Percentiles rank a stretch among this genome's conserved stretches.
phyloP scores from a whole-genome alignment of 2,113 vertebrate genomes.

The Cygnus atratus region DNA sequence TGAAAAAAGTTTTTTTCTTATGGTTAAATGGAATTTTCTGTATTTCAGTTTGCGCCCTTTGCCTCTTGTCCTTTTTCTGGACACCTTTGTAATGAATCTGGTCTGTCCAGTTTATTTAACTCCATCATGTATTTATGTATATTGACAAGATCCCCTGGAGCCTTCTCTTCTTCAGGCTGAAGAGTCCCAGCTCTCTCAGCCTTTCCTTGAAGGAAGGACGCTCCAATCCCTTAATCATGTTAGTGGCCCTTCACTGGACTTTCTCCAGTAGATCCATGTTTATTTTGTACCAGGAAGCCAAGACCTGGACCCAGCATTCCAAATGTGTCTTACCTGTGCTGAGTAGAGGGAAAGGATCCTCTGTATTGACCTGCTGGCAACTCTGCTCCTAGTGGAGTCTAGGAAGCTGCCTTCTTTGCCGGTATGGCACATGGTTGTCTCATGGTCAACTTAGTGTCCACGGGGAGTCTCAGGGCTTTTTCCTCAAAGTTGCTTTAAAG shows the following conservation, averaged over 20 bases:
- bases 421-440: rapidly evolving
- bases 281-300: background rate
- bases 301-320: background rate
- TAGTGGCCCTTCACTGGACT: background rate
- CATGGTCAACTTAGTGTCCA: background rate
- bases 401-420: background rate
- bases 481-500: background rate
- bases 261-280: background rate
- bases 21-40: background rate
- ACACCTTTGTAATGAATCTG: background rate
- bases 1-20: background rate
- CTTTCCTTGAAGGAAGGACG: background rate
- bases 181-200: background rate
- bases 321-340: background rate
- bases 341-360: rapidly evolving
- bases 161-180: background rate
- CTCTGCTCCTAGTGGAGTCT: background rate
- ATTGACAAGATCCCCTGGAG: background rate
- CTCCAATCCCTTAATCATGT: background rate
- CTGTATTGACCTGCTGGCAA: background rate
- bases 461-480: background rate
- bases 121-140: background rate
- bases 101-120: rapidly evolving
- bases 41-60: background rate
- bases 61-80: background rate